Evolutionary conservation across 2,113 vertebrate species (phyloP).

Genomic region (Fulmarus glacialis): DNA sequence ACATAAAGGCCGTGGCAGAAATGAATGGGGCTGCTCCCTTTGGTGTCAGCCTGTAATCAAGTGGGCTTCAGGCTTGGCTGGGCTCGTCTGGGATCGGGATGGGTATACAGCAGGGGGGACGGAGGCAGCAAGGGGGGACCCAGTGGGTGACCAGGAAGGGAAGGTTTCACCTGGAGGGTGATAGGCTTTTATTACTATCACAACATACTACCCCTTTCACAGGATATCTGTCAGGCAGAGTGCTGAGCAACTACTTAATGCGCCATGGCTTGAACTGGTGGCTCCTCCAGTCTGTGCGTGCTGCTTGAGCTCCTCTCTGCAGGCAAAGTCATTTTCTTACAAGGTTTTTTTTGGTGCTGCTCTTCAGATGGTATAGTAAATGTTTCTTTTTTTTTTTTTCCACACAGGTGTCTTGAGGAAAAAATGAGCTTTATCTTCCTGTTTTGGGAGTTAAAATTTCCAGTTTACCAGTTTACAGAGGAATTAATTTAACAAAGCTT

Average conservation of each 20-base stretch:
- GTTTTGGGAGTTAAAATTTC: background rate
- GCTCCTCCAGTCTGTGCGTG: fast-evolving
- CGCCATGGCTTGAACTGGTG: background rate
- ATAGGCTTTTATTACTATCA: background rate
- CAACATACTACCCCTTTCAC: fast-evolving
- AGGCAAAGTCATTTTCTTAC: background rate
- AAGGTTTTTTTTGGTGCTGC: background rate
- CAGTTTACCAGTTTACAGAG: background rate
- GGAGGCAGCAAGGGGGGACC: fast-evolving
- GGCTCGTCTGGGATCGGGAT: fast-evolving
- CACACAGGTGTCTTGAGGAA: background rate
- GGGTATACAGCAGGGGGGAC: fast-evolving
- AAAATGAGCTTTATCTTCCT: background rate
- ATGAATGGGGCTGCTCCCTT: background rate
- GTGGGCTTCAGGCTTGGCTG: background rate
- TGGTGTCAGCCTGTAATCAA: background rate
- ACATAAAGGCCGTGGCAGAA: background rate
- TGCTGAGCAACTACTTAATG: background rate
- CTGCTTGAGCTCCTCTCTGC: background rate
- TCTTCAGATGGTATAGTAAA: background rate
- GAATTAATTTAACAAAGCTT: background rate
- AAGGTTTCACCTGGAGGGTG: background rate
- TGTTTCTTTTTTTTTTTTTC: background rate
- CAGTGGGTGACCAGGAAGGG: background rate
- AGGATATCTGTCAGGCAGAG: background rate